A percentile compares a stretch with the other conserved stretches of the same genome.
phyloP scores from a whole-genome alignment of 2,888 invertebrate species.

The Cabera pusaria region DNA sequence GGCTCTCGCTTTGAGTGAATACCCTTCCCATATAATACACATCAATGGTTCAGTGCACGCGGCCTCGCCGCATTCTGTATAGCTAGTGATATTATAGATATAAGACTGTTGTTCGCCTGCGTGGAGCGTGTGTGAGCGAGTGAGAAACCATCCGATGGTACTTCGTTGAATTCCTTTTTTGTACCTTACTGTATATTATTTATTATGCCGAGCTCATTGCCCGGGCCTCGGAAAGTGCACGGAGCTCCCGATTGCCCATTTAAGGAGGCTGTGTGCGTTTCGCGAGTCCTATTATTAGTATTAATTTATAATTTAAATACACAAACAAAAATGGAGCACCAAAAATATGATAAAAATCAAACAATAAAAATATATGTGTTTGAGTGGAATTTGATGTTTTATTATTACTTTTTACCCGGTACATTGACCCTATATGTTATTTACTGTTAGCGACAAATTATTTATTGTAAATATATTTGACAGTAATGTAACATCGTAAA shows the following conservation, averaged over 20 bases:
- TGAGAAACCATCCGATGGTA: constrained; percentile 76
- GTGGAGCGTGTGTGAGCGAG: constrained; percentile 65
- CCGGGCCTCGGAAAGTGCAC: constrained; percentile 66
- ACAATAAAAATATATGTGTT: constrained; percentile 75
- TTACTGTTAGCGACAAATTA: too few relatives aligned
- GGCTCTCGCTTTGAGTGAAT: constrained; percentile 83
- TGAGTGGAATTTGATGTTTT: constrained; percentile 66
- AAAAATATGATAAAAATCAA: constrained; percentile 71
- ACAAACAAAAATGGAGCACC: constrained; percentile 81
- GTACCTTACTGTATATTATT: constrained; percentile 79
- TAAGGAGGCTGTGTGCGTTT: constrained; percentile 65
- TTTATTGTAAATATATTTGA: too few relatives aligned
- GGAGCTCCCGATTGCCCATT: constrained; percentile 77
- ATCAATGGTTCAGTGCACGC: constrained; percentile 69
- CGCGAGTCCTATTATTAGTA: constrained; percentile 72
- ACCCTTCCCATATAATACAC: constrained; percentile 47
- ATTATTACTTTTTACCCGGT: constrained; percentile 41
- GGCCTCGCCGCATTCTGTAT: constrained; percentile 74
- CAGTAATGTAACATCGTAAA: too few relatives aligned
- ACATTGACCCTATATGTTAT: constrained; percentile 7
- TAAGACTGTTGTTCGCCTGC: constrained; percentile 73
- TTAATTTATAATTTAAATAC: constrained; percentile 79
- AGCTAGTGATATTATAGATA: constrained; percentile 80
- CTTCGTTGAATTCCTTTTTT: constrained; percentile 72
- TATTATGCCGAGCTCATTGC: constrained; percentile 82